These are phyloP conservation scores for Eolophus roseicapilla DNA, from an alignment of 2,113 vertebrate genomes.

Conservation along the genomic window DNA sequence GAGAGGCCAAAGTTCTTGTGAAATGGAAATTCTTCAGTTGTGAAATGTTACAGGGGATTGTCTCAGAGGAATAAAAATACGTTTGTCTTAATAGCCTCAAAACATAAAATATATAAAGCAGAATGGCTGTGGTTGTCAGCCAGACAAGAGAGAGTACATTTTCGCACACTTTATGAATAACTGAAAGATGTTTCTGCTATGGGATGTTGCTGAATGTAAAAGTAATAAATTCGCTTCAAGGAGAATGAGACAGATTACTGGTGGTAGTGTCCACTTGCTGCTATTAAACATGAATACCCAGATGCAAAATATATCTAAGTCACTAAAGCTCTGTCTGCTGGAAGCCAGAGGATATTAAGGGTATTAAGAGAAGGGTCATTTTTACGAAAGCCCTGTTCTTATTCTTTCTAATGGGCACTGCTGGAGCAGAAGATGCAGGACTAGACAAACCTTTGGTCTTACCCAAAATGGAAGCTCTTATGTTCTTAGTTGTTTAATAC, in stretches of 20 bases:
- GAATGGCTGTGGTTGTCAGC: background rate
- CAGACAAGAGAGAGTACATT: conserved; percentile 1
- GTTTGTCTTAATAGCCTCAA: conserved; percentile 30
- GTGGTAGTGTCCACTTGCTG: background rate
- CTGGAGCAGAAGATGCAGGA: background rate
- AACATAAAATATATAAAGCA: conserved; percentile 35
- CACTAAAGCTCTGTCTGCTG: background rate
- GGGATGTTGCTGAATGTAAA: background rate
- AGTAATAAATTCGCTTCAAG: conserved; percentile 21
- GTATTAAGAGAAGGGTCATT: background rate
- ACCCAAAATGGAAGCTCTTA: background rate
- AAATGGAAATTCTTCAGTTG: conserved; percentile 21
- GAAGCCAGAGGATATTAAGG: background rate
- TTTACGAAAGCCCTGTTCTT: background rate
- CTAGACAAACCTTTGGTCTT: background rate
- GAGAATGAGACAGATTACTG: background rate
- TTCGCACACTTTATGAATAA: background rate
- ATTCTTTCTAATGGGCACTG: background rate
- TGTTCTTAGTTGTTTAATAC: background rate
- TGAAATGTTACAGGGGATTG: conserved; percentile 23
- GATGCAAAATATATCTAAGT: conserved; percentile 1
- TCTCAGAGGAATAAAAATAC: background rate
- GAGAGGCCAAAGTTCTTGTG: conserved; percentile 36
- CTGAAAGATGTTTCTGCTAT: background rate
- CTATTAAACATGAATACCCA: conserved; percentile 16